These are phyloP conservation scores for Cassiopea xamachana DNA, from an alignment of 30 jellyfish, hydroid and myxozoan genomes.

Conservation along the genomic window DNA sequence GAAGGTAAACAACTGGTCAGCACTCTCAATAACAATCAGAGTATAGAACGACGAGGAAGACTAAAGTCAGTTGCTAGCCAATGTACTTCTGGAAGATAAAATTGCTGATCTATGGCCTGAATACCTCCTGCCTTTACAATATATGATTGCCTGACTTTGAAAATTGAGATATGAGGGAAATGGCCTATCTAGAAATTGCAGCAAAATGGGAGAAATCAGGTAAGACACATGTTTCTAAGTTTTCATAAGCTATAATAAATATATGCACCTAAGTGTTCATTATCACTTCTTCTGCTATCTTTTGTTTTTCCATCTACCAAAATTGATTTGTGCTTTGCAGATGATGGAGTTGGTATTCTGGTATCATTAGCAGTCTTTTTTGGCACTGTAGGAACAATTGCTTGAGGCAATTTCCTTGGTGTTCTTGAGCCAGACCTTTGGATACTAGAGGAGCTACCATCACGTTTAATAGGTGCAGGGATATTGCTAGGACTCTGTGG, in stretches of 20 bases:
- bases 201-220: too few species aligned
- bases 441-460: not conserved
- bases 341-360: constrained; percentile 46
- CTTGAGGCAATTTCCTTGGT: constrained; percentile 63
- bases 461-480: constrained; percentile 36
- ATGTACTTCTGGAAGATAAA: too few species aligned
- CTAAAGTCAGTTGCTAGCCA: too few species aligned
- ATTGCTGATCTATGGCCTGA: too few species aligned
- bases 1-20: too few species aligned
- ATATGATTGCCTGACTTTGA: too few species aligned
- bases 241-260: not conserved
- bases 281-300: not conserved
- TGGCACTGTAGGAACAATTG: constrained; percentile 12
- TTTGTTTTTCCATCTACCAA: not conserved
- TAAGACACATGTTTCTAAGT: too few species aligned
- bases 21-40: too few species aligned
- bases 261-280: not conserved
- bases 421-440: constrained; percentile 26
- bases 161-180: too few species aligned
- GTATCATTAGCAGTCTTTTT: constrained; percentile 34
- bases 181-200: too few species aligned
- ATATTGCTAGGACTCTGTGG: constrained; percentile 74
- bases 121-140: too few species aligned
- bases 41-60: too few species aligned
- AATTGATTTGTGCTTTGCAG: constrained; percentile 1